Base-by-base conservation (phyloP, 2,797 vertebrate species). In the Pygocentrus nattereri region DNA sequence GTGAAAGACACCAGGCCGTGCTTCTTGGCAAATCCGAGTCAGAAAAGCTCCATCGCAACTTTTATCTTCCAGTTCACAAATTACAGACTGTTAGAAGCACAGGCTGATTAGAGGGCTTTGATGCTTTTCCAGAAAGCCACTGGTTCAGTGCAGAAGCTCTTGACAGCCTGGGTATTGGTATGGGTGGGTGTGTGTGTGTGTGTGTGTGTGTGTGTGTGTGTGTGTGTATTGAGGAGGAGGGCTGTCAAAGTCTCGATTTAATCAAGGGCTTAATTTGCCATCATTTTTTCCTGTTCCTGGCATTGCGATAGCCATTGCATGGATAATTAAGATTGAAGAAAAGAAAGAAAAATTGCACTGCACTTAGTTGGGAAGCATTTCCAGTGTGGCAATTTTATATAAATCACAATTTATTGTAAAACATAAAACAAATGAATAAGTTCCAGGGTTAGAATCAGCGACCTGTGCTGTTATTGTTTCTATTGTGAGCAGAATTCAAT, bases 381-480 rank as follows among this genome's bases (percentile, higher is more conserved):
- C 3, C 3, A 52, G 27, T 72, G 70, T 21, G 10, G 6, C 31
- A 67, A 8, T 25, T 72, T 54, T 30, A 78, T 56, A 61, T 67
- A 27, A 78, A 52, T 84, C 72, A 16, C 75, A 73, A 83, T 16
- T 70, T 52, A 71, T 69, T n/a, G 44, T 38, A 34, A 76, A 65
- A 23, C n/a, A 82, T 56, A 69, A 62, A 41, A 11, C 27, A 65
- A 69, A 72, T 78, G 73, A 72, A 79, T 85, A 74, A 81, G 31
- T 73, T 41, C 18, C 0, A 41, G 82, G 64, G 52, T 82, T 84
- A 77, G 67, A 78, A 56, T 78, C 7, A 44, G 30, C 82, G 82
- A 87, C 85, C 84, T 59, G 59, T 67, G 62, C 84, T 84, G 85
- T 83, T 74, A 85, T 62, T 27, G 69, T 84, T 80, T 74, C 27